phyloP scores from a whole-genome alignment of 2,113 vertebrate genomes.

The Salvelinus alpinus region DNA sequence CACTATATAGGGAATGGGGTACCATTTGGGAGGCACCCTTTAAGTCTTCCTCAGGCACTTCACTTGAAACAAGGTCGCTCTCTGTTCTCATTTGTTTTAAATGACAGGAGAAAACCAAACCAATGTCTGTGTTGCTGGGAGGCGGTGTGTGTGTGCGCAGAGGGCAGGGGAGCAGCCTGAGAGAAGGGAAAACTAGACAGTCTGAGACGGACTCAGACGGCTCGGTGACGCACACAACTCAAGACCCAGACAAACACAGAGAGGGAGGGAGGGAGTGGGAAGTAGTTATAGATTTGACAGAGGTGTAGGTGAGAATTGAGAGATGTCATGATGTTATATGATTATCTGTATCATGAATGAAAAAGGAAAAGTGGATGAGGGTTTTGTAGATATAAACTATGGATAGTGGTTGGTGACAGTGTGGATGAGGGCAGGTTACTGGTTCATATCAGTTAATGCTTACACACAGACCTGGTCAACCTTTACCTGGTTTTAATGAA shows the following conservation, averaged over 20 bases:
- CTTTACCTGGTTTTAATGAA: neutral
- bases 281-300: neutral
- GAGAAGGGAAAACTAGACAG: slow-evolving; percentile 5
- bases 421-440: no score
- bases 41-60: neutral
- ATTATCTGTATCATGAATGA: no score
- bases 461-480: no score
- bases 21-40: no score
- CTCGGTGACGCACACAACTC: slow-evolving; percentile 57
- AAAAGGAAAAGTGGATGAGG: no score
- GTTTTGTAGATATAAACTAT: neutral
- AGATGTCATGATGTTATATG: no score
- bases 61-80: neutral
- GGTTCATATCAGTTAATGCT: no score
- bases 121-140: neutral
- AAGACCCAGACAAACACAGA: neutral
- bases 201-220: slow-evolving; percentile 58
- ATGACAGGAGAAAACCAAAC: neutral
- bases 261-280: neutral
- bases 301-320: neutral
- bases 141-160: neutral
- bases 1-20: no score
- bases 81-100: neutral
- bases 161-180: slow-evolving; percentile 6
- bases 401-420: neutral